Percentiles rank a stretch among this genome's conserved stretches.
Conservation (phyloP, 2,888 invertebrate species). For the Drosophila mettleri region DNA sequence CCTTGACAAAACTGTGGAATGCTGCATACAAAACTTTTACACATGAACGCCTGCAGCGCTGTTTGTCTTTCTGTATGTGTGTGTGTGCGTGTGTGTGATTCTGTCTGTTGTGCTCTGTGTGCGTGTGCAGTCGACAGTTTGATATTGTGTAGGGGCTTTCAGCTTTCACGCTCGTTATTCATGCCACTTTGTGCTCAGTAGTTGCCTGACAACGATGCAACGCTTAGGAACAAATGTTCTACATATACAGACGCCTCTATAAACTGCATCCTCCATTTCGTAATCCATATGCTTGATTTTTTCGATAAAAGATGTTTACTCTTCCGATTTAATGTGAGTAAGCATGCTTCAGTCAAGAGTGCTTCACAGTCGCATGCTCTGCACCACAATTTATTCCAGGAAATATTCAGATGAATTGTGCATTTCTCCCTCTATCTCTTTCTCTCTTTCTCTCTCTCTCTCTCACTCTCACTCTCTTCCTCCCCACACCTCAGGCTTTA, state of each 20-base stretch:
- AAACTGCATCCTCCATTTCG: background rate
- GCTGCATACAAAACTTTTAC: conserved; percentile 70
- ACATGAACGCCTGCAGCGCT: conserved; percentile 57
- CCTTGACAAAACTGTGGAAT: conserved; percentile 34
- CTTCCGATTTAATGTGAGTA: conserved; percentile 1
- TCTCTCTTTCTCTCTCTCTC: background rate
- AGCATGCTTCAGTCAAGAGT: background rate
- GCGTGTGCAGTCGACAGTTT: conserved; percentile 50
- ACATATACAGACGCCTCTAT: background rate
- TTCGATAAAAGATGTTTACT: conserved; percentile 1
- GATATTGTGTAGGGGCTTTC: conserved; percentile 24
- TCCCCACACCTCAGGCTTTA: background rate
- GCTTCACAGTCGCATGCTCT: background rate
- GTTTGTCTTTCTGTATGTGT: conserved; percentile 6
- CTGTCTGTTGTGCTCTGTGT: conserved; percentile 1
- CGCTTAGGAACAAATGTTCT: background rate
- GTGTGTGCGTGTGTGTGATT: background rate
- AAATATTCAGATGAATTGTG: background rate
- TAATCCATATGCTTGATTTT: background rate
- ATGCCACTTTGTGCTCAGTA: conserved; percentile 51
- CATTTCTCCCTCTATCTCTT: background rate
- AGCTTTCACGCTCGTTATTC: conserved; percentile 47
- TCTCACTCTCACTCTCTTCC: background rate
- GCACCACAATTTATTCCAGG: background rate
- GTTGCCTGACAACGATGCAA: conserved; percentile 41